Conservation (phyloP, 2,888 invertebrate genomes). For the Aricia artaxerxes region DNA sequence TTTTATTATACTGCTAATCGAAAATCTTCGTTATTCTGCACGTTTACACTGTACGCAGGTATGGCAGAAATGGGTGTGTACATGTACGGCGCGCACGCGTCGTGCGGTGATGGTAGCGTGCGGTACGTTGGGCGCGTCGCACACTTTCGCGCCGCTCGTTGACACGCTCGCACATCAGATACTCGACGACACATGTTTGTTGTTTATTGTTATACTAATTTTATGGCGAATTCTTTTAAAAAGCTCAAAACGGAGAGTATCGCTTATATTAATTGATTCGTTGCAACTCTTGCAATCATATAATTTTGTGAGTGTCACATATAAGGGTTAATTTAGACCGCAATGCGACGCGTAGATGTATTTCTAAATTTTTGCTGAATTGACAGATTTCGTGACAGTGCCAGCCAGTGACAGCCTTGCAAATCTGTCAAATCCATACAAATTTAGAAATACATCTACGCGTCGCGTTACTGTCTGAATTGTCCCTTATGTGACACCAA, state of each 20-base stretch:
- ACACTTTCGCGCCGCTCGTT: constrained; percentile 55
- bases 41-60: constrained; percentile 46
- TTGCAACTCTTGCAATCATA: no score
- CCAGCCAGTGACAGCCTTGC: no score
- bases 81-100: constrained; percentile 37
- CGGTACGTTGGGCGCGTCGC: constrained; percentile 51
- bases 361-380: no score
- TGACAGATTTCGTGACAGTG: no score
- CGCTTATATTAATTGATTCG: neutral
- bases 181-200: constrained; percentile 47
- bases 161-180: constrained; percentile 51
- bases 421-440: no score
- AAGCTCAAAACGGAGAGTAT: neutral
- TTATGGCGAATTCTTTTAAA: neutral
- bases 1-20: no score
- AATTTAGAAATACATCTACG: no score
- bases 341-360: no score
- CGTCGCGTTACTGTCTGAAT: no score
- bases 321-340: no score
- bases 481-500: no score
- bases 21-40: neutral
- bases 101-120: constrained; percentile 49
- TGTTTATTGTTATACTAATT: neutral
- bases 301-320: no score
- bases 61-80: constrained; percentile 53